Evolutionary conservation across 2,797 vertebrate genomes (phyloP).

Genomic region (Geotrypetes seraphini): DNA sequence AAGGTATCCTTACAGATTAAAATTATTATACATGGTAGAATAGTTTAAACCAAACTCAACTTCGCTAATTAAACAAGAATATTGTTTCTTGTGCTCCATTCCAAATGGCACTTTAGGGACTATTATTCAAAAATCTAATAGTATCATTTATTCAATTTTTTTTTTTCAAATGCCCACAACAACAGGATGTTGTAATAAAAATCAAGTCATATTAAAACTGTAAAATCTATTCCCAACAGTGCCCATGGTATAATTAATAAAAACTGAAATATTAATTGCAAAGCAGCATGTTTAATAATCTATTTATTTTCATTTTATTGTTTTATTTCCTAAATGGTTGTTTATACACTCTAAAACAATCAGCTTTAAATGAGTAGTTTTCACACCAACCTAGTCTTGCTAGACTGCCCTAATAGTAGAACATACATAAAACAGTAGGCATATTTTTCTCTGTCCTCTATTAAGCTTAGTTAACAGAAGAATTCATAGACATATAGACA

Average conservation of each 20-base stretch:
- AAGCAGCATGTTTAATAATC: fast-evolving
- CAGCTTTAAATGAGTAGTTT: background rate
- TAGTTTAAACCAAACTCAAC: too few relatives aligned
- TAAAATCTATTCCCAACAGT: fast-evolving
- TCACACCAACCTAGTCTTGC: background rate
- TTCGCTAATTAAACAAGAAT: too few relatives aligned
- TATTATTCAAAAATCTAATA: background rate
- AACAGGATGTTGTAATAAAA: background rate
- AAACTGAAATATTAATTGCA: background rate
- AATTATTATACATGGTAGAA: too few relatives aligned
- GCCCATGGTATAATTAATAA: background rate
- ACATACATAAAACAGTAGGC: conserved; percentile 7
- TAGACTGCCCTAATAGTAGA: background rate
- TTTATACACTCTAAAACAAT: background rate
- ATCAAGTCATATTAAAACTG: background rate
- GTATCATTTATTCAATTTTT: background rate
- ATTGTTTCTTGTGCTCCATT: conserved; percentile 1
- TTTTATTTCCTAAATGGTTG: too few relatives aligned
- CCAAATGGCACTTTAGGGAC: background rate
- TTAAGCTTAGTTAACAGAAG: conserved; percentile 15
- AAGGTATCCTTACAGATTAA: too few relatives aligned
- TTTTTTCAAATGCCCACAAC: background rate
- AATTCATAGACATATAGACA: background rate
- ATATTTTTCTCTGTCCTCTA: conserved; percentile 8
- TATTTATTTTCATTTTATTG: fast-evolving